Percentiles rank a stretch among this genome's conserved stretches.
Evolutionary conservation across 2,888 invertebrate genomes (phyloP).

Genomic region (Graphium colonna): DNA sequence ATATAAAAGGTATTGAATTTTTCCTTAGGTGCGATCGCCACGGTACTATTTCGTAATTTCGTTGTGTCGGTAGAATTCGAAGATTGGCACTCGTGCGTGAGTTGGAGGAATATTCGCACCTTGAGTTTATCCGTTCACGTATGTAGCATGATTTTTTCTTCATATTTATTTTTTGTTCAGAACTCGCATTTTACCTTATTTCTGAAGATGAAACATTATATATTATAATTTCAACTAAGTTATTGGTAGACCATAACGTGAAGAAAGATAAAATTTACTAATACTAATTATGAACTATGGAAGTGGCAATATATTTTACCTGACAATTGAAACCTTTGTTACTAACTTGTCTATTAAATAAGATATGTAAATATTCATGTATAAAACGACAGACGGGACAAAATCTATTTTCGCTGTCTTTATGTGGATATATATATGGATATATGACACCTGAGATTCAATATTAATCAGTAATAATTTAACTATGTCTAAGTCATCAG

Average conservation of each 20-base stretch:
- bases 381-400: no score
- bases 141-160: constrained; percentile 19
- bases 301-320: no score
- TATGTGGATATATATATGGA: no score
- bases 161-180: constrained; percentile 7
- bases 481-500: no score
- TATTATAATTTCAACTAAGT: background rate
- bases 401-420: no score
- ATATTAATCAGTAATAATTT: no score
- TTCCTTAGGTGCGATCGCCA: background rate
- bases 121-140: constrained; percentile 18
- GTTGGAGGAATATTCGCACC: constrained; percentile 5
- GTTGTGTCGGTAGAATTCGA: constrained; percentile 15
- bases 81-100: constrained; percentile 14
- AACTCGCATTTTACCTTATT: background rate
- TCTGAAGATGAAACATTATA: constrained; percentile 4
- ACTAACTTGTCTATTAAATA: no score
- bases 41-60: constrained; percentile 12
- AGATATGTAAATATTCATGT: no score
- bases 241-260: background rate
- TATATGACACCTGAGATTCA: no score
- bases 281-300: background rate
- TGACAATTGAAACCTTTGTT: no score
- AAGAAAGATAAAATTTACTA: background rate
- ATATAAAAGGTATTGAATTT: background rate